Conservation (phyloP, 2,888 invertebrate species). For the Arrhopalites spinosus region DNA sequence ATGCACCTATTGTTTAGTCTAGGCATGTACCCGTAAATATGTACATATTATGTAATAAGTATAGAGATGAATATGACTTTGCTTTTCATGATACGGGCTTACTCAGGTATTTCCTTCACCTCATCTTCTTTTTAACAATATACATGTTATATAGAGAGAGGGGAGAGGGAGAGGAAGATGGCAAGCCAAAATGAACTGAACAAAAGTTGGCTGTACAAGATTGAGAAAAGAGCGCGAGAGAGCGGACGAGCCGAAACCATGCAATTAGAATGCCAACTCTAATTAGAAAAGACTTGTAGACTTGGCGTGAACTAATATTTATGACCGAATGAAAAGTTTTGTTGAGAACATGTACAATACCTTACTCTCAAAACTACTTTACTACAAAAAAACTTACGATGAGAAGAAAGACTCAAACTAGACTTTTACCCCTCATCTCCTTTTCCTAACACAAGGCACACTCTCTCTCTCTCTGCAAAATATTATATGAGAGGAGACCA, state of each 20-base stretch:
- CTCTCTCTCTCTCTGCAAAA: no score
- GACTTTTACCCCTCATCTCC: neutral
- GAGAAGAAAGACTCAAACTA: neutral
- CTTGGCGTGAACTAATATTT: conserved; percentile 49
- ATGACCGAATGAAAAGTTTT: conserved; percentile 45
- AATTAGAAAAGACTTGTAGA: conserved; percentile 45
- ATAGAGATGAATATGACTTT: neutral
- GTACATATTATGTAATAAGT: neutral
- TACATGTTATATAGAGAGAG: neutral
- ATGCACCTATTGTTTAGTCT: neutral
- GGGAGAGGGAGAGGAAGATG: conserved; percentile 8
- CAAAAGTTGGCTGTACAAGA: neutral
- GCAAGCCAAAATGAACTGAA: neutral
- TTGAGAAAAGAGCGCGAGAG: neutral
- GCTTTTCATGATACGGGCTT: neutral
- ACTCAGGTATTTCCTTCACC: no score
- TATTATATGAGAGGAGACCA: neutral
- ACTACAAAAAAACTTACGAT: neutral
- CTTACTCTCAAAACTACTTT: neutral
- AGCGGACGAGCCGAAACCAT: conserved; percentile 43
- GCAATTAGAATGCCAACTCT: conserved; percentile 48
- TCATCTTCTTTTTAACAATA: no score
- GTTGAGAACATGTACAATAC: conserved; percentile 16
- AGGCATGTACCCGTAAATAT: no score
- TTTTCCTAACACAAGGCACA: neutral